phyloP scores from a whole-genome alignment of 2,113 vertebrate species.

The Taurulus bubalis region DNA sequence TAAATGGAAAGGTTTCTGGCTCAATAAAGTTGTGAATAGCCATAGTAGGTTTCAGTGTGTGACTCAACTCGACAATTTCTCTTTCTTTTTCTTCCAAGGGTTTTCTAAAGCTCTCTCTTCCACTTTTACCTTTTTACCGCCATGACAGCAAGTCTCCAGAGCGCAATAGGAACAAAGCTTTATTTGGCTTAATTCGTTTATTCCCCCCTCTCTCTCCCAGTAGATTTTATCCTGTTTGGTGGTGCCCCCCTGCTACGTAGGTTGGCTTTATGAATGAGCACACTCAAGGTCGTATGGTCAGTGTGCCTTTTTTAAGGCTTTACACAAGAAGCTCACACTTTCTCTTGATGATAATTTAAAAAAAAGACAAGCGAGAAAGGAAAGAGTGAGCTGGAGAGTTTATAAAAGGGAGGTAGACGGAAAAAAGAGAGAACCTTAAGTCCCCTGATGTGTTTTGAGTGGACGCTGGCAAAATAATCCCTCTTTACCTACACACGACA shows the following conservation, averaged over 20 bases:
- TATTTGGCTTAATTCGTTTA: conserved; percentile 73
- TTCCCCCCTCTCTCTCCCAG: conserved; percentile 36
- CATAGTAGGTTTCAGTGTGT: conserved; percentile 19
- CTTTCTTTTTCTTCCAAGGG: conserved; percentile 29
- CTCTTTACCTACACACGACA: conserved; percentile 49
- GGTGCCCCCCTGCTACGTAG: conserved; percentile 20
- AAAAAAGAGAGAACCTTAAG: conserved; percentile 34
- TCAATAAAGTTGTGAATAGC: conserved; percentile 14
- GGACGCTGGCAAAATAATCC: conserved; percentile 65
- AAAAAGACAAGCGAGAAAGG: conserved; percentile 47
- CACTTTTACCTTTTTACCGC: conserved; percentile 18
- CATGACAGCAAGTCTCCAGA: conserved; percentile 57
- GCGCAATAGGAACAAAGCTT: conserved; percentile 66
- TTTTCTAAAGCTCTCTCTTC: conserved; percentile 26
- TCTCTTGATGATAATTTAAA: conserved; percentile 31
- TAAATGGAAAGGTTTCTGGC: conserved; percentile 22
- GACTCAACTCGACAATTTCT: conserved; percentile 25
- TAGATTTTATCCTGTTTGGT: conserved; percentile 60
- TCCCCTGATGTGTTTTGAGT: conserved; percentile 52
- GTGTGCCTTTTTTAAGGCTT: conserved; percentile 40
- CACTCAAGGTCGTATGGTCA: conserved; percentile 68
- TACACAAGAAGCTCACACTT: conserved; percentile 48
- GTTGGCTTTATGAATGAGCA: conserved; percentile 64
- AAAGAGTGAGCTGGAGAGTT: conserved; percentile 41
- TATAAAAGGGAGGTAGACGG: conserved; percentile 36